A percentile compares a stretch with the other conserved stretches of the same genome.
Evolutionary conservation across 2,888 invertebrate genomes (phyloP).

Genomic region (Drosophila neotestacea): DNA sequence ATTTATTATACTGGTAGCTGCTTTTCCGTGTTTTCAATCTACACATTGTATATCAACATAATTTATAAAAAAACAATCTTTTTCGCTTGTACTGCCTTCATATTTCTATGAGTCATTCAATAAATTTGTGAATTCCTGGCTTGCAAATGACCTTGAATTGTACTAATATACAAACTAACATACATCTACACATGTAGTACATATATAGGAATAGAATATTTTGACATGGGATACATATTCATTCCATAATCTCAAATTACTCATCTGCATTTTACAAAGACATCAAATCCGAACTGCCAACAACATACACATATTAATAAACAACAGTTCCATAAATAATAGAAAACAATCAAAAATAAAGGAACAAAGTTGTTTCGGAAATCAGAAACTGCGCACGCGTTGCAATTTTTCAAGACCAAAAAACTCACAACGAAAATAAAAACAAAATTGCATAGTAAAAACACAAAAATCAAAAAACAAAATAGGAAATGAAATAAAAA

Average conservation of each 20-base stretch:
- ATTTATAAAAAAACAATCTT: background rate
- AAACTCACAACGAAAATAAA: constrained; percentile 25
- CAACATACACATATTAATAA: constrained; percentile 4
- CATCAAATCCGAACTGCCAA: constrained; percentile 34
- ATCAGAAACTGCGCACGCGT: constrained; percentile 63
- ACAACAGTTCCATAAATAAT: constrained; percentile 39
- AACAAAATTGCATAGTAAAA: constrained; percentile 46
- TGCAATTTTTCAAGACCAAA: constrained; percentile 45
- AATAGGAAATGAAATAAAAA: background rate
- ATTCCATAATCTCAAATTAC: constrained; percentile 32
- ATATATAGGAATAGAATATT: constrained; percentile 9
- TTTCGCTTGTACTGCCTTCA: background rate
- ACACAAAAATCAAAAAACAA: constrained; percentile 9
- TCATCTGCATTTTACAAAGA: constrained; percentile 48
- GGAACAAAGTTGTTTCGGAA: constrained; percentile 15
- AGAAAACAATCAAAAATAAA: constrained; percentile 9
- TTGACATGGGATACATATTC: constrained; percentile 16
- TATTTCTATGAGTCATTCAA: constrained; percentile 37
- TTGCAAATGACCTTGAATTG: constrained; percentile 56
- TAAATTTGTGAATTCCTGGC: constrained; percentile 20
- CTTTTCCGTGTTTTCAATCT: constrained; percentile 3
- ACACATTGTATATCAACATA: background rate
- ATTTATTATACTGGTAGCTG: constrained; percentile 8
- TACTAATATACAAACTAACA: constrained; percentile 19
- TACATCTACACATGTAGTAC: background rate